Evolutionary conservation across 2,797 vertebrate species (phyloP).

Genomic region (Helicolenus hilgendorfi): DNA sequence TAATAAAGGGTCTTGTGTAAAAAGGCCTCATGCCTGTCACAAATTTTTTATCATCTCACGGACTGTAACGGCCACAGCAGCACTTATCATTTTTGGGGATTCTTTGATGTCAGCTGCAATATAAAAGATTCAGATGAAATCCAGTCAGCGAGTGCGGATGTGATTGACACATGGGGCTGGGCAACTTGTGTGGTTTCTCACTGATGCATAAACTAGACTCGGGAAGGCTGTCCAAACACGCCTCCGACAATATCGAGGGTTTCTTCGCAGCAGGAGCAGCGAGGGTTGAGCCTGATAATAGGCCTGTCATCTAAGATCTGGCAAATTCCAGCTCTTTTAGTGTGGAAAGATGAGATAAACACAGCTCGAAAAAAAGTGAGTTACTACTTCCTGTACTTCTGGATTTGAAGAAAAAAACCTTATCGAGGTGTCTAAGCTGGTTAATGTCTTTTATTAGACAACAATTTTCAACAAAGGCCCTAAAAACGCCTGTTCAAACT

Average conservation of each 20-base stretch:
- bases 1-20: conserved; percentile 5
- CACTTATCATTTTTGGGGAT: conserved; percentile 48
- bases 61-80: conserved; percentile 15
- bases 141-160: conserved; percentile 39
- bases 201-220: conserved; percentile 67
- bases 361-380: conserved; percentile 18
- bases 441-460: conserved; percentile 22
- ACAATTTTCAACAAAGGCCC: conserved; percentile 1
- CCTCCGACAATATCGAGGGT: conserved; percentile 53
- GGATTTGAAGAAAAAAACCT: not conserved
- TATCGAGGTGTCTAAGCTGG: not conserved
- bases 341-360: conserved; percentile 50
- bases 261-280: conserved; percentile 34
- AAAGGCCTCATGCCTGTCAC: conserved; percentile 42
- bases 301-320: conserved; percentile 65
- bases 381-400: not conserved
- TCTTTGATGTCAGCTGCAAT: conserved; percentile 42
- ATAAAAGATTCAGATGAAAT: conserved; percentile 70
- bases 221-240: conserved; percentile 62
- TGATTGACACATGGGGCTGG: conserved; percentile 70
- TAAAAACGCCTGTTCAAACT: not conserved
- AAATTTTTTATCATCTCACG: conserved; percentile 47
- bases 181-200: conserved; percentile 62
- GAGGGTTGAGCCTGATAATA: conserved; percentile 60
- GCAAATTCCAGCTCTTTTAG: conserved; percentile 55